Evolutionary conservation across 2,113 vertebrate genomes (phyloP).

Genomic region (Hippocampus mohnikei): DNA sequence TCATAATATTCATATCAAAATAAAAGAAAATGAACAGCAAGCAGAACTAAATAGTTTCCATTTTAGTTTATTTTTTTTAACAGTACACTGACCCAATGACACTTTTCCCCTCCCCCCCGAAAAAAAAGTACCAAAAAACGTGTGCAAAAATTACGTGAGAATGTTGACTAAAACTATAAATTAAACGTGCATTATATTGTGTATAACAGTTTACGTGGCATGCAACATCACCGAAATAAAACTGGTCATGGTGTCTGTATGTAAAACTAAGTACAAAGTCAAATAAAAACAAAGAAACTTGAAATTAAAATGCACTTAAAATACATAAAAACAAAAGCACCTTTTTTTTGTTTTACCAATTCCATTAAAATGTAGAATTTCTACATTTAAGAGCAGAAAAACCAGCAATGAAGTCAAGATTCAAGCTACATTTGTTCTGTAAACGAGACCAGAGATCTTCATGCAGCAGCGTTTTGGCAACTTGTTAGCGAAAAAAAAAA

Average conservation of each 20-base stretch:
- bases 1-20: not conserved
- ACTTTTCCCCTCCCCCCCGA: too few relatives aligned
- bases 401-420: not conserved
- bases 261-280: not conserved
- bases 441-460: slow-evolving; percentile 12
- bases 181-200: not conserved
- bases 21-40: not conserved
- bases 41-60: not conserved
- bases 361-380: not conserved
- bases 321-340: slow-evolving; percentile 14
- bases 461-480: slow-evolving; percentile 19
- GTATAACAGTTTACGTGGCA: not conserved
- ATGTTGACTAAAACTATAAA: not conserved
- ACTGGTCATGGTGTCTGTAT: slow-evolving; percentile 6
- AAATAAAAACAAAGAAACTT: slow-evolving; percentile 3
- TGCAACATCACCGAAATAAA: slow-evolving; percentile 28
- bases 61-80: not conserved
- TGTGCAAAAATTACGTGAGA: not conserved
- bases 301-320: slow-evolving; percentile 13
- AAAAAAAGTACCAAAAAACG: not conserved
- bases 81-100: slow-evolving; percentile 3
- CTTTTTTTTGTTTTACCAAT: not conserved
- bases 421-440: slow-evolving; percentile 9
- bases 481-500: slow-evolving; percentile 5
- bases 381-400: not conserved